These are phyloP conservation scores for Chrysochloris asiatica DNA, from an alignment of 2,113 vertebrate genomes.

Conservation along the genomic window DNA sequence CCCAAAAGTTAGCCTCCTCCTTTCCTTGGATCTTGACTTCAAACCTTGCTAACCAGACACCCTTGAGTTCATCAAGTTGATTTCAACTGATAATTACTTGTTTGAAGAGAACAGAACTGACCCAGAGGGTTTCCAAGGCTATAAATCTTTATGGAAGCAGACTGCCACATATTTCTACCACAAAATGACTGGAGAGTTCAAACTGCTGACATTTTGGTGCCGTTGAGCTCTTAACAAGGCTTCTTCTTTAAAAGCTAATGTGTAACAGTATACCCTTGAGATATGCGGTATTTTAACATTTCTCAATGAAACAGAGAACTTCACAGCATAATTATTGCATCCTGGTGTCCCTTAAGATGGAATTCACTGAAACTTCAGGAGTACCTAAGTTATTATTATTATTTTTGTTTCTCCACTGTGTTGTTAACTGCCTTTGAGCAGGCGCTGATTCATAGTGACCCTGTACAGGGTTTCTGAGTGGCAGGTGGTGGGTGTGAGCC, in stretches of 20 bases:
- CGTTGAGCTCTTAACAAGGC: not conserved
- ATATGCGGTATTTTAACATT: not conserved
- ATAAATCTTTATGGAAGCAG: not conserved
- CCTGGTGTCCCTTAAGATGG: not conserved
- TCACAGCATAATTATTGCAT: not conserved
- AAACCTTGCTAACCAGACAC: not conserved
- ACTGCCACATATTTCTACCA: not conserved
- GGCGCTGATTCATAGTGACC: too few relatives aligned
- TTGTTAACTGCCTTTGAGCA: too few relatives aligned
- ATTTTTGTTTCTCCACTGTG: not conserved
- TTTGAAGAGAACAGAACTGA: not conserved
- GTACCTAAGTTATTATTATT: not conserved
- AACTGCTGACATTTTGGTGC: not conserved
- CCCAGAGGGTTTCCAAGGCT: not conserved
- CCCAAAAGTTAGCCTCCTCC: not conserved
- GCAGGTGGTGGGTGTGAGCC: too few relatives aligned
- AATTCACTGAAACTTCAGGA: not conserved
- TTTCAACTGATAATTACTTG: not conserved
- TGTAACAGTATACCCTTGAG: not conserved
- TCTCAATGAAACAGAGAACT: not conserved
- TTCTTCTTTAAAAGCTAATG: not conserved
- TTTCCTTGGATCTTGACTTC: not conserved
- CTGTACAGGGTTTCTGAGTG: too few relatives aligned
- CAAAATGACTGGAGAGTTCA: not conserved
- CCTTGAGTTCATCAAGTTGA: not conserved